phyloP scores from a whole-genome alignment of 2,888 invertebrate species.

The Diadegma fenestrale region DNA sequence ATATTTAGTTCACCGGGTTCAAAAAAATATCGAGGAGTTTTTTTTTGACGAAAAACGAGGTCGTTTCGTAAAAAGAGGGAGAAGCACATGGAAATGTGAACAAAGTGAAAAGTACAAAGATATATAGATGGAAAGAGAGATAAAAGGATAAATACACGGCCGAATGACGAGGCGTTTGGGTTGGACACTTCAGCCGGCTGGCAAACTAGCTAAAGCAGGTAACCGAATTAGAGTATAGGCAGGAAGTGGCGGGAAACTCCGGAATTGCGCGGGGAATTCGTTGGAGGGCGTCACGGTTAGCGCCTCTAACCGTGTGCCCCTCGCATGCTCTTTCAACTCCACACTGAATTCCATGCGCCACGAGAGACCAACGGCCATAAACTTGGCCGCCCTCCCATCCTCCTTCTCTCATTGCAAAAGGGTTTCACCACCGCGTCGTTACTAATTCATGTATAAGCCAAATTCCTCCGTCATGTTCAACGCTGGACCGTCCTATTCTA shows the following conservation, averaged over 20 bases:
- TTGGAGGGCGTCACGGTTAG: slow-evolving; percentile 77
- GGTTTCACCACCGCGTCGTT: slow-evolving; percentile 54
- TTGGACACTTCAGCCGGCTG: slow-evolving; percentile 56
- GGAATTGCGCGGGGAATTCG: slow-evolving; percentile 72
- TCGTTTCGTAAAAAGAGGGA: not conserved
- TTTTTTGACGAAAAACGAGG: not conserved
- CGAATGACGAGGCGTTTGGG: slow-evolving; percentile 45
- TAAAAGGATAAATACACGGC: slow-evolving; percentile 3
- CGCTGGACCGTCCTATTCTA: not conserved
- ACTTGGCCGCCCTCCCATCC: slow-evolving; percentile 64
- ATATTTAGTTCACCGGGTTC: too few species aligned
- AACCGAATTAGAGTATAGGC: slow-evolving; percentile 75
- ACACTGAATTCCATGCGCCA: slow-evolving; percentile 63
- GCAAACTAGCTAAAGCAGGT: slow-evolving; percentile 69
- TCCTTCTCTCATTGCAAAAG: slow-evolving; percentile 54
- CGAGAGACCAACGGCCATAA: slow-evolving; percentile 72
- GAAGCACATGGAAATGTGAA: not conserved
- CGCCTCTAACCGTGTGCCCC: slow-evolving; percentile 64
- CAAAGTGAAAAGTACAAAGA: not conserved
- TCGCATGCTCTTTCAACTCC: slow-evolving; percentile 27
- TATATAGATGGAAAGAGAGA: not conserved
- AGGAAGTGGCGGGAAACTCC: slow-evolving; percentile 75
- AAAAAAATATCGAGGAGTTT: not conserved
- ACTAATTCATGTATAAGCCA: slow-evolving; percentile 38
- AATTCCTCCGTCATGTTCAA: slow-evolving; percentile 33